These are phyloP conservation scores for Caenorhabditis auriculariae DNA, from an alignment of 2,888 invertebrate species.

Conservation along the genomic window DNA sequence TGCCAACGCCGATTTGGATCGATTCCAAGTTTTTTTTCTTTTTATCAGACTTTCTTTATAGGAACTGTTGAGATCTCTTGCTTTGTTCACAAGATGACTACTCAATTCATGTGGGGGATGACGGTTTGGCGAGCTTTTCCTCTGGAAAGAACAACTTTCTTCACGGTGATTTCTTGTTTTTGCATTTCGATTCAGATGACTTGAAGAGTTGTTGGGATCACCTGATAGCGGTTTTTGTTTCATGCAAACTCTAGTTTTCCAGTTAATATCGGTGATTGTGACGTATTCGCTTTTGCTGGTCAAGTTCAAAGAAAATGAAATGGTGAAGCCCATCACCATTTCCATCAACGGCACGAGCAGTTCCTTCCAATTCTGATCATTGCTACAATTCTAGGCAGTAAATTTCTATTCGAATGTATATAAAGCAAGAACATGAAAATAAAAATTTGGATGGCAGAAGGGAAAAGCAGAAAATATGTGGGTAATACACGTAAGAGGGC, in stretches of 20 bases:
- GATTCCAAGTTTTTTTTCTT: slow-evolving; percentile 45
- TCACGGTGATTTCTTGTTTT: slow-evolving; percentile 44
- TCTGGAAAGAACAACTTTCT: slow-evolving; percentile 59
- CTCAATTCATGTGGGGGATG: slow-evolving; percentile 63
- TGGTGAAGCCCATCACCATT: slow-evolving; percentile 16
- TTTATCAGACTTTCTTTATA: background rate
- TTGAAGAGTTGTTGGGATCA: too few species aligned
- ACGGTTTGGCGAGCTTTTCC: slow-evolving; percentile 62
- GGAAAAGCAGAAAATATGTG: too few species aligned
- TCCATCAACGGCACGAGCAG: too few species aligned
- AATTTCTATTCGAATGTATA: too few species aligned
- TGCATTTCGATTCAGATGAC: too few species aligned
- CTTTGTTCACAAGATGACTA: slow-evolving; percentile 61
- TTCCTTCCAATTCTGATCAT: too few species aligned
- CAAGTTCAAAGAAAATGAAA: slow-evolving; percentile 55
- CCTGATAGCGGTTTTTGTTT: too few species aligned
- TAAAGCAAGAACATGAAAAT: too few species aligned
- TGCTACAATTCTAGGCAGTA: too few species aligned
- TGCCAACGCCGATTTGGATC: slow-evolving; percentile 52
- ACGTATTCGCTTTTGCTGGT: slow-evolving; percentile 59
- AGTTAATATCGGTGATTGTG: slow-evolving; percentile 59
- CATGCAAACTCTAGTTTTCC: too few species aligned
- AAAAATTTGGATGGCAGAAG: too few species aligned
- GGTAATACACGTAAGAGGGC: too few species aligned
- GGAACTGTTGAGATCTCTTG: slow-evolving; percentile 51